Conservation (phyloP, 2,797 vertebrate species). For the Mus minutoides region DNA sequence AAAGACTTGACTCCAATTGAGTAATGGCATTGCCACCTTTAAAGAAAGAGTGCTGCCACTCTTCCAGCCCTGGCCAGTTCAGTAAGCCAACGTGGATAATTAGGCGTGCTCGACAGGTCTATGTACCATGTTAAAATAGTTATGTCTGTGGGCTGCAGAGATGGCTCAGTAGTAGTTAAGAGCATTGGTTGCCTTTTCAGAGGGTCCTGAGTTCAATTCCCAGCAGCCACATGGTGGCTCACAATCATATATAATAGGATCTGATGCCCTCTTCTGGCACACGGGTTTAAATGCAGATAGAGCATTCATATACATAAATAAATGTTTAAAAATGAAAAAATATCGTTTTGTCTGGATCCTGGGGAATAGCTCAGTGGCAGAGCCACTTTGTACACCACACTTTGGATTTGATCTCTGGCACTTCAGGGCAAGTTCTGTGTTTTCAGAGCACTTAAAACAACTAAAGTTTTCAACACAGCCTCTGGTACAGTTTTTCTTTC, state of each 20-base stretch:
- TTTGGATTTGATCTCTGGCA: neutral
- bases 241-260: too few relatives aligned
- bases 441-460: neutral
- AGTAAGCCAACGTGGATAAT: conserved; percentile 25
- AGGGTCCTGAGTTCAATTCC: too few relatives aligned
- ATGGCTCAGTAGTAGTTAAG: too few relatives aligned
- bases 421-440: neutral
- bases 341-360: neutral
- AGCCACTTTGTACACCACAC: neutral
- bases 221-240: too few relatives aligned
- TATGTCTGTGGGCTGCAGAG: neutral
- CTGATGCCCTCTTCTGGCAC: too few relatives aligned
- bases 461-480: neutral
- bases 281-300: too few relatives aligned
- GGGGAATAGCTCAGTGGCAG: neutral
- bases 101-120: neutral
- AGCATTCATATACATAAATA: too few relatives aligned
- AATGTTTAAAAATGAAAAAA: too few relatives aligned
- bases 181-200: too few relatives aligned
- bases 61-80: neutral
- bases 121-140: neutral
- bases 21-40: neutral
- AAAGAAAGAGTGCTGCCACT: neutral
- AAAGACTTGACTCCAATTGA: conserved; percentile 12
- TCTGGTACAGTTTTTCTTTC: conserved; percentile 30